A percentile compares a stretch with the other conserved stretches of the same genome.
phyloP scores from a whole-genome alignment of 1,140 invertebrate genomes.

The Harlomillsia oculata region DNA sequence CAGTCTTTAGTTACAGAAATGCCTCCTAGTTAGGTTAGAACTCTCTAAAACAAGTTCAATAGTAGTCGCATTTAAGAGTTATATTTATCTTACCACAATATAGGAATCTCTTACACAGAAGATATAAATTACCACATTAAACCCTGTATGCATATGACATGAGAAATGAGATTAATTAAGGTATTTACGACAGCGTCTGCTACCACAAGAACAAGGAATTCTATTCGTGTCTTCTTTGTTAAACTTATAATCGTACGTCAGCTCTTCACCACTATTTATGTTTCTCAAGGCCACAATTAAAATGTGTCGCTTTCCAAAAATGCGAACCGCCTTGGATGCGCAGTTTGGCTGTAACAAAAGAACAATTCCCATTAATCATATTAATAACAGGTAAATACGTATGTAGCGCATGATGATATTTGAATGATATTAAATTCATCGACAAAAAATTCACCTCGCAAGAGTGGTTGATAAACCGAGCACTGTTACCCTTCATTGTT shows the following conservation, averaged over 20 bases:
- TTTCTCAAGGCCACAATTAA: conserved; percentile 93
- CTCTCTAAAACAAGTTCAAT: too few relatives aligned
- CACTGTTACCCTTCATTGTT: conserved; percentile 82
- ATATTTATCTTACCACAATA: too few relatives aligned
- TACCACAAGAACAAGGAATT: conserved; percentile 96
- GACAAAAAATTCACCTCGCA: conserved; percentile 72
- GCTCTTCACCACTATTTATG: conserved; percentile 92
- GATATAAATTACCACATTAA: too few relatives aligned
- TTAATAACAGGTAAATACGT: not conserved
- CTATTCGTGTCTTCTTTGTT: conserved; percentile 99
- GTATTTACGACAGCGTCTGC: conserved; percentile 96
- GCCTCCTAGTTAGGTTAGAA: too few relatives aligned
- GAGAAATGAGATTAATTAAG: too few relatives aligned
- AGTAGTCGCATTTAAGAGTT: too few relatives aligned
- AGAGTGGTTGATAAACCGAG: conserved; percentile 96
- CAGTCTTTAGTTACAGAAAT: too few relatives aligned
- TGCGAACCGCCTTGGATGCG: conserved; percentile 91
- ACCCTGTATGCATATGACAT: too few relatives aligned
- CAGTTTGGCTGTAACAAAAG: conserved; percentile 71
- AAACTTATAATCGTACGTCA: conserved; percentile 99
- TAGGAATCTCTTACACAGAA: too few relatives aligned
- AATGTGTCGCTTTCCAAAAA: conserved; percentile 89
- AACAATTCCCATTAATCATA: conserved; percentile 5
- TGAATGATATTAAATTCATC: too few relatives aligned
- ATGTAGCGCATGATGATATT: too few relatives aligned